Conservation (phyloP, 2,888 invertebrate genomes). For the Chesias legatella region DNA sequence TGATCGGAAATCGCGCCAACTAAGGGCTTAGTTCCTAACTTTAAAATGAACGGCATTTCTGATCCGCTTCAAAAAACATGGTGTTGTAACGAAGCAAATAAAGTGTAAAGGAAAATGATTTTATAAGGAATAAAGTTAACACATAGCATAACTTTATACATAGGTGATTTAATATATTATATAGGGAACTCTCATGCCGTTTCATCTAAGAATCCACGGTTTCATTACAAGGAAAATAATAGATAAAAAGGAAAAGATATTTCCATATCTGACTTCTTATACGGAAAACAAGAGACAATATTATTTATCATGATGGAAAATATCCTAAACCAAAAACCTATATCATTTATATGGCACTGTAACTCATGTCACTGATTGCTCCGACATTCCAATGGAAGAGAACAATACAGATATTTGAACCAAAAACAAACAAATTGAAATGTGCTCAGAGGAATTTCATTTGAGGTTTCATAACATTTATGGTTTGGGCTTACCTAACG, state of each 20-base stretch:
- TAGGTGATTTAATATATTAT: no score
- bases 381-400: not conserved
- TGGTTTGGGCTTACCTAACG: no score
- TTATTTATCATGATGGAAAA: conserved; percentile 8
- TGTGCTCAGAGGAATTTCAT: no score
- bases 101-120: no score
- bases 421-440: no score
- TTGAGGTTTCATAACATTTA: no score
- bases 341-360: conserved; percentile 1
- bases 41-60: conserved; percentile 26
- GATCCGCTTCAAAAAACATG: conserved; percentile 12
- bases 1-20: conserved; percentile 17
- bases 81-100: no score
- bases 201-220: no score
- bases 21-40: conserved; percentile 20
- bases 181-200: no score
- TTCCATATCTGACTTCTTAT: not conserved
- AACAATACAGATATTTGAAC: no score
- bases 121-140: no score
- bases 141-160: no score
- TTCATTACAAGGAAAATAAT: not conserved
- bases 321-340: conserved; percentile 2
- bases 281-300: conserved; percentile 16
- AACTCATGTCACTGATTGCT: conserved; percentile 6
- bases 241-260: conserved; percentile 1